Evolutionary conservation across 2,888 invertebrate species (phyloP).

Genomic region (Nymphalis c-album): DNA sequence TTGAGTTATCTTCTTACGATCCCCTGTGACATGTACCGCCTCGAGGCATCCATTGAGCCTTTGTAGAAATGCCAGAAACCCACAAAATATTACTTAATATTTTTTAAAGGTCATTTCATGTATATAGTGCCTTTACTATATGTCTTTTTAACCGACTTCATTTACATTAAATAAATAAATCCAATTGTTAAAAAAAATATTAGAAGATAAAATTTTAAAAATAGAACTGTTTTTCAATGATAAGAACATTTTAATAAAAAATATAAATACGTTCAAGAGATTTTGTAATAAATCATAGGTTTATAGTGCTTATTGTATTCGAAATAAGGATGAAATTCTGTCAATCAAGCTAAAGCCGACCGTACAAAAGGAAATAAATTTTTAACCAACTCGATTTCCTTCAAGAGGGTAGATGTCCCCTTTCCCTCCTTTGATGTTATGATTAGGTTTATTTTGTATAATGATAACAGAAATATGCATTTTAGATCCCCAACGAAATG

Average conservation of each 20-base stretch:
- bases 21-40: slow-evolving; percentile 27
- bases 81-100: slow-evolving; percentile 12
- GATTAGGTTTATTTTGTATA: slow-evolving; percentile 63
- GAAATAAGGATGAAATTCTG: neutral
- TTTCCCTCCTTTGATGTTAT: slow-evolving; percentile 53
- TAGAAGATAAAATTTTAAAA: neutral
- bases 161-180: too few species aligned
- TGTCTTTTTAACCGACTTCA: too few species aligned
- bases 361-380: slow-evolving; percentile 34
- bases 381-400: slow-evolving; percentile 42
- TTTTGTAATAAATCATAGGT: neutral
- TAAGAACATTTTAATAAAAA: neutral
- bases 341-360: neutral
- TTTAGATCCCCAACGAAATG: slow-evolving; percentile 35
- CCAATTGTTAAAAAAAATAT: too few species aligned
- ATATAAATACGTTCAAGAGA: neutral
- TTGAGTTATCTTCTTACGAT: slow-evolving; percentile 20
- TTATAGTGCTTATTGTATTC: neutral
- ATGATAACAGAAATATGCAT: slow-evolving; percentile 50
- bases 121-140: too few species aligned
- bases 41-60: slow-evolving; percentile 20
- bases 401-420: slow-evolving; percentile 42
- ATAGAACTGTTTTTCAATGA: neutral
- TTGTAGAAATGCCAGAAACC: slow-evolving; percentile 13
- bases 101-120: neutral